A percentile compares a stretch with the other conserved stretches of the same genome.
Conservation (phyloP, 2,888 invertebrate species). For the Papilio elwesi region DNA sequence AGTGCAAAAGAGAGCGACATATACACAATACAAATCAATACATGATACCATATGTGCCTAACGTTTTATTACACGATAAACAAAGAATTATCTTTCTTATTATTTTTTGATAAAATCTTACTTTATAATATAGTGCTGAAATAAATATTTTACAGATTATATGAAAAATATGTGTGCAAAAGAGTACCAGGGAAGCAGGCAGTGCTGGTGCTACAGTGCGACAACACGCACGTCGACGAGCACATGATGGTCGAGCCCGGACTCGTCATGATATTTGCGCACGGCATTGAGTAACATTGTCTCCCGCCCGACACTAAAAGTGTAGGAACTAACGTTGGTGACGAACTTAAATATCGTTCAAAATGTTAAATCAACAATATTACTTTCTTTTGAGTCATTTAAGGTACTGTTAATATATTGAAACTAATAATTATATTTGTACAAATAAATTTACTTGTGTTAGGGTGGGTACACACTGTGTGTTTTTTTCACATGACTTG, state of each 20-base stretch:
- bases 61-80: not conserved
- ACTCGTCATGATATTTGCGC: constrained; percentile 99
- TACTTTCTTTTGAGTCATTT: not conserved
- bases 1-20: not conserved
- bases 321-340: not conserved
- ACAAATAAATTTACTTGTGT: constrained; percentile 43
- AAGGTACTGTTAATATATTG: constrained; percentile 9
- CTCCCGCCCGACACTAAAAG: constrained; percentile 38
- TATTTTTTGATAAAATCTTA: not conserved
- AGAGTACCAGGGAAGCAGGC: constrained; percentile 98
- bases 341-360: constrained; percentile 5
- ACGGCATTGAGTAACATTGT: constrained; percentile 91
- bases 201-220: constrained; percentile 96
- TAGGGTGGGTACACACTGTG: constrained; percentile 7
- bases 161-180: constrained; percentile 97
- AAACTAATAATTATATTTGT: constrained; percentile 30
- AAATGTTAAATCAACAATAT: constrained; percentile 1
- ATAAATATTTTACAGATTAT: constrained; percentile 75
- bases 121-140: not conserved
- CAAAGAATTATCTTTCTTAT: not conserved
- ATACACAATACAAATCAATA: not conserved
- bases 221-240: constrained; percentile 97
- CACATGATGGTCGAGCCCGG: constrained; percentile 98
- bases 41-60: not conserved
- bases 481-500: not conserved